Evolutionary conservation across 2,797 vertebrate species (phyloP).

Genomic region (Thamnophis elegans): DNA sequence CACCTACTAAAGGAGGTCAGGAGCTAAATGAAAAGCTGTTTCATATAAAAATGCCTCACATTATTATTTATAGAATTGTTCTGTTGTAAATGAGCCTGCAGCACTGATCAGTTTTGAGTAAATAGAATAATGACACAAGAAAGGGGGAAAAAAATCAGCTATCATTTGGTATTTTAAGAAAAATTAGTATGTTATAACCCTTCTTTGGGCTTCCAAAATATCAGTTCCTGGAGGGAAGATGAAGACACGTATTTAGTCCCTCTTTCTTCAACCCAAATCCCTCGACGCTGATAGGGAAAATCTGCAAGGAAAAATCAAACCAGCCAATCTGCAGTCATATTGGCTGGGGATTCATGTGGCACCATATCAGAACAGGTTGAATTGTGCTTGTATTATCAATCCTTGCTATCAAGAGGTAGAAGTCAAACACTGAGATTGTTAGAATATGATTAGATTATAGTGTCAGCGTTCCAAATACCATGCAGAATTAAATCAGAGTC

Average conservation of each 20-base stretch:
- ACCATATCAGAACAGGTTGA: neutral
- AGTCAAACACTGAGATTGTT: neutral
- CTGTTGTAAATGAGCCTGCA: neutral
- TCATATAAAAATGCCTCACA: neutral
- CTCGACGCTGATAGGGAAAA: neutral
- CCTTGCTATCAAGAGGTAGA: neutral
- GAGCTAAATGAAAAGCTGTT: conserved; percentile 19
- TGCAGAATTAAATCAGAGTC: too few relatives aligned
- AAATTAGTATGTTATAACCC: neutral
- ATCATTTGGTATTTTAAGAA: neutral
- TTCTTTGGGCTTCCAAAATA: neutral
- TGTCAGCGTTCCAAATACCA: too few relatives aligned
- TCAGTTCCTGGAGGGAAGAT: neutral
- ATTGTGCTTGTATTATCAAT: neutral
- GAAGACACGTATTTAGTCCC: neutral
- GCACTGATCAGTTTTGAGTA: neutral
- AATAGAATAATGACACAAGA: neutral
- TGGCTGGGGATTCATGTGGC: too few relatives aligned
- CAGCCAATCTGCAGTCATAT: too few relatives aligned
- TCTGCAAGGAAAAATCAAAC: too few relatives aligned
- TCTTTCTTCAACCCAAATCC: neutral
- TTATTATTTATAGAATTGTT: neutral
- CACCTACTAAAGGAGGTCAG: neutral
- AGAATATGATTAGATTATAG: neutral
- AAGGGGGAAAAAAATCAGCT: neutral